Conservation (phyloP, 2,888 invertebrate species). For the Nomada ruficornis region DNA sequence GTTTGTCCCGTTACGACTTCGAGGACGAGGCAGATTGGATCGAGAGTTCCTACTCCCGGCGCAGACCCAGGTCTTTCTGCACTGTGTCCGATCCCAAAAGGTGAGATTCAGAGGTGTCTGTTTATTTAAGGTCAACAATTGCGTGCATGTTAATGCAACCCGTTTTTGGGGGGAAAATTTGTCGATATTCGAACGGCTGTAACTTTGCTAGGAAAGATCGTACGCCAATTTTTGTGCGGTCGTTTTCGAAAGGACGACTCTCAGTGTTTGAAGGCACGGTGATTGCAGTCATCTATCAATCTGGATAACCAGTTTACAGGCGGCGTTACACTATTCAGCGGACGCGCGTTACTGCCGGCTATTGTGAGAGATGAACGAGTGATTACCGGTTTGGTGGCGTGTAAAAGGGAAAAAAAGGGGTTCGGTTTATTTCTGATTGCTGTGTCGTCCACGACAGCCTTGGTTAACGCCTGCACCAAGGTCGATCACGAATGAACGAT, state of each 20-base stretch:
- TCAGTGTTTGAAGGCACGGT: too few species aligned
- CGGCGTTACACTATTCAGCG: background rate
- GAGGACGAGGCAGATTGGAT: slow-evolving; percentile 88
- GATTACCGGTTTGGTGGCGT: slow-evolving; percentile 17
- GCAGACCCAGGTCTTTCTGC: slow-evolving; percentile 91
- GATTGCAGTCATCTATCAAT: too few species aligned
- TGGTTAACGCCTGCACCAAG: slow-evolving; percentile 49
- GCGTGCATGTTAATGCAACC: too few species aligned
- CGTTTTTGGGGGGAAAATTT: too few species aligned
- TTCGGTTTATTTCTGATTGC: slow-evolving; percentile 64
- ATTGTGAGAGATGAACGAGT: background rate
- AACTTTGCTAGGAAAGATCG: too few species aligned
- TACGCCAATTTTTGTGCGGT: too few species aligned
- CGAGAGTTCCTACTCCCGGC: slow-evolving; percentile 92
- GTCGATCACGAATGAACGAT: slow-evolving; percentile 47
- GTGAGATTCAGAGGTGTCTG: slow-evolving; percentile 64
- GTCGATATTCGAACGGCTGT: too few species aligned
- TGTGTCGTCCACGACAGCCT: slow-evolving; percentile 20
- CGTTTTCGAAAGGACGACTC: too few species aligned
- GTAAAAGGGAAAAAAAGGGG: slow-evolving; percentile 18
- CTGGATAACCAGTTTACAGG: too few species aligned
- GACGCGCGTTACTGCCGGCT: slow-evolving; percentile 10
- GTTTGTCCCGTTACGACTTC: slow-evolving; percentile 73
- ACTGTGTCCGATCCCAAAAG: slow-evolving; percentile 90
- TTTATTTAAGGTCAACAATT: too few species aligned